Evolutionary conservation across 2,113 vertebrate species (phyloP).

Genomic region (Murina feae): DNA sequence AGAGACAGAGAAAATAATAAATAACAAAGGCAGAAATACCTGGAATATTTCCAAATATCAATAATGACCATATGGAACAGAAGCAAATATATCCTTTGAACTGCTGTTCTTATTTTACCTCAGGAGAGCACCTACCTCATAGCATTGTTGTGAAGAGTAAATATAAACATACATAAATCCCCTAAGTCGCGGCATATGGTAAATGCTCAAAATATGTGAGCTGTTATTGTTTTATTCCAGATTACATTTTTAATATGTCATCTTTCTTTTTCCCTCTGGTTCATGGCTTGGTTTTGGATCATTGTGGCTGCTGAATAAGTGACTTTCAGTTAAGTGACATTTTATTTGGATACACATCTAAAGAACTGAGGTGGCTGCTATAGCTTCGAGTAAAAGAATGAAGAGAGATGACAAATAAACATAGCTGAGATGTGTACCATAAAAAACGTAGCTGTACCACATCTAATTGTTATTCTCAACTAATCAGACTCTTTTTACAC

Average conservation of each 20-base stretch:
- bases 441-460: neutral
- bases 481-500: neutral
- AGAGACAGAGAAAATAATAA: neutral
- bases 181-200: neutral
- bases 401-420: neutral
- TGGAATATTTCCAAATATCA: slow-evolving; percentile 29
- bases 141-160: neutral
- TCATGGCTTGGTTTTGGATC: neutral
- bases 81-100: neutral
- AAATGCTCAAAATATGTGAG: neutral
- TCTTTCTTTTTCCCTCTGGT: neutral
- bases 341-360: neutral
- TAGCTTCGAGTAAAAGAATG: neutral
- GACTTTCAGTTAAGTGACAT: neutral
- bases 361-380: neutral
- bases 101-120: neutral
- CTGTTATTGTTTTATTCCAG: neutral
- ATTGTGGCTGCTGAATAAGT: neutral
- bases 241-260: neutral
- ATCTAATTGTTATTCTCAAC: neutral
- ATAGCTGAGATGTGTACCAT: neutral
- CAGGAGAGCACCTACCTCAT: neutral
- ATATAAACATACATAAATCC: neutral
- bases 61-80: neutral
- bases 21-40: neutral